Base-by-base conservation (phyloP, 2,113 vertebrate genomes). In the Ammodytes dubius region DNA sequence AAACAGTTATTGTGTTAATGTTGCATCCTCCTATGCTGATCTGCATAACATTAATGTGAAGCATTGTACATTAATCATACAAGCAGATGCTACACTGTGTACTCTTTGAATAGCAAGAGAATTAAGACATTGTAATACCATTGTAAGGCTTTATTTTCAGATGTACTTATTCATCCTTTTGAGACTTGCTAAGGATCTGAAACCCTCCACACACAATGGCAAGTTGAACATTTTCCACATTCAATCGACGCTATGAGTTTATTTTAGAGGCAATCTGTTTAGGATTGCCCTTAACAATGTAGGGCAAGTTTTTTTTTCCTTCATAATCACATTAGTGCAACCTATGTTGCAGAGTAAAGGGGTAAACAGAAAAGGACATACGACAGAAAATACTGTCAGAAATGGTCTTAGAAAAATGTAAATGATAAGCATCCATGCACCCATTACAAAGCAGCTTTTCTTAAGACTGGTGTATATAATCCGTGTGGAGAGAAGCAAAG, bases 281-380 rank as follows among this genome's bases (percentile, higher is more conserved):
- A 10, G 39, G 2, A n/a, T 12, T 8, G 14, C n/a, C 59, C 53
- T 19, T 37, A 59, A 35, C 43, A 27, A 57, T 53, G 11, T 6
- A 35, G 76, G 65, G 0, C 46, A 87, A 83, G 88, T 88, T 90
- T 60, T 61, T 49, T 72, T 52, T 60, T 27, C 53, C 69, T 80
- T 49, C 27, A 83, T 4, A 6, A 52, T 17, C 47, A 79, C 54
- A 79, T 73, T 74, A 54, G 64, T 53, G 53, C 50, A 81, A 70
- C 67, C n/a, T 43, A 50, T 12, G 47, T 49, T 75, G 68, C 64
- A 17, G 74, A 83, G 64, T 9, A 3, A 15, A 50, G 39, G 13
- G 39, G 49, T 35, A 70, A 75, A 82, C 1, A 77, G 8, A 64
- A 11, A 13, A 57, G 40, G 53, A 83, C 49, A 27, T 27, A 68